Evolutionary conservation across 2,888 invertebrate species (phyloP), one percentile per base, ranked within the genome.

Genomic region (Euplexia lucipara): DNA sequence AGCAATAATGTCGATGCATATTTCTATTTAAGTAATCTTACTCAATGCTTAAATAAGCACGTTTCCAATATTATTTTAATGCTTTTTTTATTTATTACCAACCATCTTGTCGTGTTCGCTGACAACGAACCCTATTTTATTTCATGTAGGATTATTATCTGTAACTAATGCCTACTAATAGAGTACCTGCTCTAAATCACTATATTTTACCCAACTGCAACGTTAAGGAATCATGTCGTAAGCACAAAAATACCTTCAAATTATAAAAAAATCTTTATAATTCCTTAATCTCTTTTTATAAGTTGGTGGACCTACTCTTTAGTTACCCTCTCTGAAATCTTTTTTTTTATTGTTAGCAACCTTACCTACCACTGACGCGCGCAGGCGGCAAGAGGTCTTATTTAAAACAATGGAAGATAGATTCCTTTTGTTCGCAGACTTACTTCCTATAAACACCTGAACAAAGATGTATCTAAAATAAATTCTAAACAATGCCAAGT

Each of bases 11-110:
- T 16, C 18, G 10, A 18, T 37, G 35, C 14, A 37, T 18, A 18
- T 60, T 65, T 65, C 48, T 53, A 65, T 64, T 64, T 48, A 70
- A 69, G 57, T 67, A 68, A 68, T 63, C 48, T 80, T 67, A 32
- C 61, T 66, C 39, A 72, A 74, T 65, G 63, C 60, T 67, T 66
- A 52, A 73, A 62, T 34, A 63, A 68, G 61, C 78, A 79, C 75
- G 70, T 73, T 78, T 60, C 22, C 42, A 53, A 32, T 26, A 44
- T 42, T 67, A 70, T 79, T 78, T 70, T 54, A 63, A 66, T 12
- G 22, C 30, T 32, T 42, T 22, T 5, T 37, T 44, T 45, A 52
- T 48, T 32, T 14, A 34, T 37, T 37, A 49, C 14, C 47, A 42
- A n/a, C 26, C 37, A n/a, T 45, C 44, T 71, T 58, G 41, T 44